Evolutionary conservation across 2,797 vertebrate species (phyloP).

Genomic region (Avahi laniger): DNA sequence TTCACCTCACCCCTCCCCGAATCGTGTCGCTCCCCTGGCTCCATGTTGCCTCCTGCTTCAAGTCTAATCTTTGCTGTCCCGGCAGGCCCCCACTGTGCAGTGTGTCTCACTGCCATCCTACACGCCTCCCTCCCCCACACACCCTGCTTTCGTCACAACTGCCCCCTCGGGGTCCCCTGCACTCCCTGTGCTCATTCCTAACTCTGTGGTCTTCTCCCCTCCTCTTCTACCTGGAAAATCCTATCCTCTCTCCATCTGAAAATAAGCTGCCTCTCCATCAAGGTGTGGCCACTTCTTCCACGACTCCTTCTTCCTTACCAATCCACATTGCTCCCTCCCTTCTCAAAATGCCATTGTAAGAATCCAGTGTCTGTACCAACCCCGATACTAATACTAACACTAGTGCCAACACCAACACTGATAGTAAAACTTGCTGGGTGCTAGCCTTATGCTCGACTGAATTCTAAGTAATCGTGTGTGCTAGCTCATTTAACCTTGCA

Average conservation of each 20-base stretch:
- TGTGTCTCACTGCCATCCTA: neutral
- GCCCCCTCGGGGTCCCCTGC: neutral
- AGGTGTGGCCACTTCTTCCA: neutral
- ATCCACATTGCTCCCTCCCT: neutral
- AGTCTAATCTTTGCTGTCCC: neutral
- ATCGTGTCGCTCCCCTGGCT: neutral
- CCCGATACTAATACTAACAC: neutral
- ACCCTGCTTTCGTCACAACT: neutral
- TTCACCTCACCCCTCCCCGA: slow-evolving; percentile 34
- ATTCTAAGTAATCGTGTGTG: neutral
- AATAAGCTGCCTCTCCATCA: neutral
- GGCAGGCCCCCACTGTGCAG: rapidly evolving
- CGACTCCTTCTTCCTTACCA: neutral
- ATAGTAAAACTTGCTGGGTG: neutral
- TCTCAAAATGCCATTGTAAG: neutral
- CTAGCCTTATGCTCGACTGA: neutral
- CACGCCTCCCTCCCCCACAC: neutral
- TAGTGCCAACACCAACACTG: no score
- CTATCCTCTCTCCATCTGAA: neutral
- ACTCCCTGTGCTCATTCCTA: neutral
- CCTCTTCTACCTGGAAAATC: neutral
- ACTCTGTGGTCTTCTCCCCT: neutral
- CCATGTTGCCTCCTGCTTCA: neutral
- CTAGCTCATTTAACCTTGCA: neutral
- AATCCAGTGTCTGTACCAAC: no score